Conservation (phyloP, 2,888 invertebrate genomes). For the Cremastobaeus sp. region DNA sequence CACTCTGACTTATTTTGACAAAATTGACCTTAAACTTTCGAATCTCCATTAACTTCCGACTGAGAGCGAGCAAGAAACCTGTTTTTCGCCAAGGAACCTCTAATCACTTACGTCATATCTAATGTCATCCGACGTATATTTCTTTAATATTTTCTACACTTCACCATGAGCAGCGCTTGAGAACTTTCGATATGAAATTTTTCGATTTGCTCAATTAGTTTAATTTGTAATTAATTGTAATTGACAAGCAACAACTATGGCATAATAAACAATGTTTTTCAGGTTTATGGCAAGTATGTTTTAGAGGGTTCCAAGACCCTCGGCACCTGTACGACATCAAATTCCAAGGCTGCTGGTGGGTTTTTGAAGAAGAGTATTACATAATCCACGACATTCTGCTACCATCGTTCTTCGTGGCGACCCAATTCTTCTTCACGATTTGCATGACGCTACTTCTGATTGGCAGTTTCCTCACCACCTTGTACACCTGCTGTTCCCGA, state of each 20-base stretch:
- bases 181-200: no score
- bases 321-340: conserved; percentile 90
- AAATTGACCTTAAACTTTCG: conserved; percentile 43
- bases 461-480: conserved; percentile 85
- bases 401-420: conserved; percentile 94
- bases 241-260: no score
- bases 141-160: conserved; percentile 37
- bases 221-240: no score
- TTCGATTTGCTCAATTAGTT: no score
- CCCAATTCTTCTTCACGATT: conserved; percentile 95
- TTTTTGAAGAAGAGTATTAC: conserved; percentile 97
- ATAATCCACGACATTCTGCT: conserved; percentile 93
- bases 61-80: conserved; percentile 34
- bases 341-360: conserved; percentile 96
- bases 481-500: conserved; percentile 86
- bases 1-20: conserved; percentile 43
- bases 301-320: conserved; percentile 91
- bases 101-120: conserved; percentile 34
- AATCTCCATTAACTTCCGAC: conserved; percentile 37
- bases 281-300: conserved; percentile 98
- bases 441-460: conserved; percentile 89
- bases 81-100: conserved; percentile 33
- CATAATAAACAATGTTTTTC: no score
- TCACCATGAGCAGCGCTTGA: no score
- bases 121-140: conserved; percentile 23